These are phyloP conservation scores for Tribolium freemani DNA, from an alignment of 2,888 invertebrate species.

Conservation along the genomic window DNA sequence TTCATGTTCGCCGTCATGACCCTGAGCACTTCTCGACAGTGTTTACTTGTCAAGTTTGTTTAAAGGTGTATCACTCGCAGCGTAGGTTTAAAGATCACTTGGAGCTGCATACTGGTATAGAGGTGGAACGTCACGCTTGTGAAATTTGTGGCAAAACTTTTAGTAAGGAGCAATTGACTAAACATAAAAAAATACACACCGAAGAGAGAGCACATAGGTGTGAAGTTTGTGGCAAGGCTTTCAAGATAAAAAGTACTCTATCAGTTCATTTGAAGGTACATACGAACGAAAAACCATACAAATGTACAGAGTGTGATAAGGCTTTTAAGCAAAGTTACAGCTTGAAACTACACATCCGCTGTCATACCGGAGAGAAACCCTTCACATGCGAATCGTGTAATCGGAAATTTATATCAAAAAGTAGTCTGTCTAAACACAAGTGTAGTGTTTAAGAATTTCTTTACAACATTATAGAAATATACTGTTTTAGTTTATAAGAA, in stretches of 20 bases:
- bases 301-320: constrained; percentile 65
- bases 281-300: constrained; percentile 69
- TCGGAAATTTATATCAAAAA: neutral
- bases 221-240: constrained; percentile 71
- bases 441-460: too few species aligned
- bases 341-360: constrained; percentile 71
- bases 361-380: constrained; percentile 75
- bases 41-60: neutral
- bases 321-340: constrained; percentile 73
- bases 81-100: constrained; percentile 2
- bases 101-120: constrained; percentile 39
- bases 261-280: constrained; percentile 69
- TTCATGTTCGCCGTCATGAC: too few species aligned
- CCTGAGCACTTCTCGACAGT: neutral
- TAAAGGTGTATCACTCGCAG: neutral
- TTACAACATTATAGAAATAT: too few species aligned
- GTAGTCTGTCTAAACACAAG: too few species aligned
- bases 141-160: too few species aligned
- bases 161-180: neutral
- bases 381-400: constrained; percentile 46
- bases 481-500: too few species aligned
- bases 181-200: constrained; percentile 62
- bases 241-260: constrained; percentile 58
- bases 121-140: too few species aligned
- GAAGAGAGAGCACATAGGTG: constrained; percentile 70